These are phyloP conservation scores for Aporophyla nigra DNA, from an alignment of 2,888 invertebrate genomes.

Conservation along the genomic window DNA sequence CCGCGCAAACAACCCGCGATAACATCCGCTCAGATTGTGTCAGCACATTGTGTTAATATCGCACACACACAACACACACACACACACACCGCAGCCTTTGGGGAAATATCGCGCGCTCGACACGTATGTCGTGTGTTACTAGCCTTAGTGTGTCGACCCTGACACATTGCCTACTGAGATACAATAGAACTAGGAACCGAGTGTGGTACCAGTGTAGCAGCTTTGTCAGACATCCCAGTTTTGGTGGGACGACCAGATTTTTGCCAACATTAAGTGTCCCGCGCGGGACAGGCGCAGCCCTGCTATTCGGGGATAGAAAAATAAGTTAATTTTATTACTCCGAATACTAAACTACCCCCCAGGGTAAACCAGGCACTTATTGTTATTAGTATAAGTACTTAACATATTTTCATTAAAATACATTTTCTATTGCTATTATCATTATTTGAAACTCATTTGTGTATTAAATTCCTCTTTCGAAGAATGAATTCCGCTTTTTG, in stretches of 20 bases:
- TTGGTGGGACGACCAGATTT: too few species aligned
- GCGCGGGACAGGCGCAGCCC: not conserved
- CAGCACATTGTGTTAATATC: conserved; percentile 23
- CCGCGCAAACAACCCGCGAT: conserved; percentile 24
- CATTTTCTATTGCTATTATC: not conserved
- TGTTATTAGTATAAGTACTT: not conserved
- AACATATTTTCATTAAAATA: too few species aligned
- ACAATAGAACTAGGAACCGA: not conserved
- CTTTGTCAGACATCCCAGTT: not conserved
- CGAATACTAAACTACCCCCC: not conserved
- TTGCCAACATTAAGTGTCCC: too few species aligned
- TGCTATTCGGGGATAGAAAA: not conserved
- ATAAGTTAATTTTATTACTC: not conserved
- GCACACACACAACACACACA: not conserved
- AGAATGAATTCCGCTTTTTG: too few species aligned
- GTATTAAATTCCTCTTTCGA: not conserved
- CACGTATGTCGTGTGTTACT: conserved; percentile 1
- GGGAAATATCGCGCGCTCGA: conserved; percentile 32
- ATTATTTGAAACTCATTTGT: not conserved
- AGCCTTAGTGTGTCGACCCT: not conserved
- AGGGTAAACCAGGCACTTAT: not conserved
- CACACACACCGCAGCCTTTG: conserved; percentile 6
- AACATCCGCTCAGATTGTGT: conserved; percentile 37
- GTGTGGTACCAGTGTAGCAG: not conserved
- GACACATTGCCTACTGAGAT: not conserved